These are phyloP conservation scores for Eurosta solidaginis DNA, from an alignment of 1,140 invertebrate species.

Conservation along the genomic window DNA sequence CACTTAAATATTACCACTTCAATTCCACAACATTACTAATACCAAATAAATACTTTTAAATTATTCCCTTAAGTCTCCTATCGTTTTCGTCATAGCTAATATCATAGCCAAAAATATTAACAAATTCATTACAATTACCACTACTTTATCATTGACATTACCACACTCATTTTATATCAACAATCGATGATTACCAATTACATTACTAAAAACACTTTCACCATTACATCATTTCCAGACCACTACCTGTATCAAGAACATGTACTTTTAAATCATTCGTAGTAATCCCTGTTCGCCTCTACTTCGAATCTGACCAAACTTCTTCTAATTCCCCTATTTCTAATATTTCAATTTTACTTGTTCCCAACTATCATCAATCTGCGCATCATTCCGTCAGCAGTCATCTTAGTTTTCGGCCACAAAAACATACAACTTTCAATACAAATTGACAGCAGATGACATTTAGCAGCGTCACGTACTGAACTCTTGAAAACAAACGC, in stretches of 20 bases:
- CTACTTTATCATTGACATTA: not conserved
- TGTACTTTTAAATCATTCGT: not conserved
- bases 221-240: not conserved
- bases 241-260: not conserved
- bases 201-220: not conserved
- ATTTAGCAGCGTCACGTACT: constrained; percentile 21
- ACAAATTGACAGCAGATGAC: constrained; percentile 24
- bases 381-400: not conserved
- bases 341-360: not conserved
- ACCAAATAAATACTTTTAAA: no score
- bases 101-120: not conserved
- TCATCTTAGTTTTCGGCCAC: not conserved
- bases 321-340: not conserved
- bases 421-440: constrained; percentile 19
- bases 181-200: no score
- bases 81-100: not conserved
- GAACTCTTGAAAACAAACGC: constrained; percentile 10
- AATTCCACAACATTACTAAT: no score
- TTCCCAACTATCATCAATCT: not conserved
- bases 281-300: not conserved
- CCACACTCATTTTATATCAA: not conserved
- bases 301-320: not conserved
- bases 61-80: no score
- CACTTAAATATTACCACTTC: no score
- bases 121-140: not conserved